Evolutionary conservation across 2,888 invertebrate species (phyloP), one percentile per base, ranked within the genome.

Genomic region (Limnephilus auricula): DNA sequence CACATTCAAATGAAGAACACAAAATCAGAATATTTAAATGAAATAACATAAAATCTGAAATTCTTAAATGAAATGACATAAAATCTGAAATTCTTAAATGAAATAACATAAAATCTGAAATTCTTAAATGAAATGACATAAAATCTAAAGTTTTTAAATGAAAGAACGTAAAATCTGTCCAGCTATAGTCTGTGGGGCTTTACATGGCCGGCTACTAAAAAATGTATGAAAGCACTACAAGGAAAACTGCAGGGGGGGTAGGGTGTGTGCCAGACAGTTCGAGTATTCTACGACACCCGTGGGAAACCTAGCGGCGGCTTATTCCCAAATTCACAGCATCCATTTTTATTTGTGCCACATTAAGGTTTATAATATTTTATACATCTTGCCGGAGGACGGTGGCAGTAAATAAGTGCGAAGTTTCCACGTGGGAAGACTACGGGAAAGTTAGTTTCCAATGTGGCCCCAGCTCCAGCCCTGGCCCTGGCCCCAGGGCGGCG

Each of bases 281-380:
- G 87, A 50, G n/a, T 30, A 34, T 18, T 3, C 34, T 65, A 87
- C 32, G 87, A 34, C 31, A 13, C 87, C 13, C 87, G 15, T 15
- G 87, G 87, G 87, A 87, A 85, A 85, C 2, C 37, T n/a, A 30
- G 13, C 30, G 30, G 65, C 50, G 50, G 32, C 65, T 40, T 31
- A 18, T 15, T 50, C 32, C 50, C 15, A 45, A 85, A 25, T 85
- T 65, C 65, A 32, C 40, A 40, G 40, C 50, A 65, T 50, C 87
- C 87, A 87, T 87, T 87, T 87, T 50, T 87, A 84, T 40, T 84
- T 37, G 32, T 12, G n/a, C 84, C 34, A n/a, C 40, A 84, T 84
- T 65, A 65, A 25, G 65, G 82, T 82, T 82, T 82, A 32, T 32
- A 82, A 82, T 82, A 82, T 82, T 82, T 82, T 82, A 32, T 37